phyloP scores from a whole-genome alignment of 2,888 invertebrate genomes.

The Acanthosepion esculentum region DNA sequence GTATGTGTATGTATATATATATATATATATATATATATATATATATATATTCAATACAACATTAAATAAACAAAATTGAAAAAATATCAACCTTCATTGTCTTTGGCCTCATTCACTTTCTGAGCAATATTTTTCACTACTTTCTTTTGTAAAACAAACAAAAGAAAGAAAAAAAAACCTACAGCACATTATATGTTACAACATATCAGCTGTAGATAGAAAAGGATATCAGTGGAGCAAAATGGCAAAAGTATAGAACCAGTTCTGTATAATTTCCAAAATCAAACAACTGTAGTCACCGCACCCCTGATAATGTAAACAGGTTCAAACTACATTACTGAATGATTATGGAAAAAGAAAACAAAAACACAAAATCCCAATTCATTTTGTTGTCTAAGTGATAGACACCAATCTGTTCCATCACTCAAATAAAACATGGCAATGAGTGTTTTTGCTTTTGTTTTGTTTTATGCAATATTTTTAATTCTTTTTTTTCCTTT shows the following conservation, averaged over 20 bases:
- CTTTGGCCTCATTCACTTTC: neutral
- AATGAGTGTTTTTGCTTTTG: neutral
- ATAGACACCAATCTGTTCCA: neutral
- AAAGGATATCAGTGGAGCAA: neutral
- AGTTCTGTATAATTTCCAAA: neutral
- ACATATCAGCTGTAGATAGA: neutral
- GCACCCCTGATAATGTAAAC: slow-evolving; percentile 44
- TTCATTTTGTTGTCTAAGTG: neutral
- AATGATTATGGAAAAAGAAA: neutral
- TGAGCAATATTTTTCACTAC: neutral
- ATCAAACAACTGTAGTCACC: slow-evolving; percentile 37
- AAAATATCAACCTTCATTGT: neutral
- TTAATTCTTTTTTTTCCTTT: neutral
- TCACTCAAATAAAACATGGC: neutral
- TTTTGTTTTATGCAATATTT: neutral
- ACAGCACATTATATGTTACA: neutral
- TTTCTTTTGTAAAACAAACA: neutral
- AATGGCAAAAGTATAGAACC: neutral
- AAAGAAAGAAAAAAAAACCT: neutral
- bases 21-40: too few relatives aligned
- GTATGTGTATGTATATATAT: neutral
- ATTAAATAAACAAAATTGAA: neutral
- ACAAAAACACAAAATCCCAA: neutral
- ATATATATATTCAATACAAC: neutral
- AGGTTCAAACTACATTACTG: slow-evolving; percentile 45